Conservation (phyloP, 2,888 invertebrate genomes). For the Idaea aversata region DNA sequence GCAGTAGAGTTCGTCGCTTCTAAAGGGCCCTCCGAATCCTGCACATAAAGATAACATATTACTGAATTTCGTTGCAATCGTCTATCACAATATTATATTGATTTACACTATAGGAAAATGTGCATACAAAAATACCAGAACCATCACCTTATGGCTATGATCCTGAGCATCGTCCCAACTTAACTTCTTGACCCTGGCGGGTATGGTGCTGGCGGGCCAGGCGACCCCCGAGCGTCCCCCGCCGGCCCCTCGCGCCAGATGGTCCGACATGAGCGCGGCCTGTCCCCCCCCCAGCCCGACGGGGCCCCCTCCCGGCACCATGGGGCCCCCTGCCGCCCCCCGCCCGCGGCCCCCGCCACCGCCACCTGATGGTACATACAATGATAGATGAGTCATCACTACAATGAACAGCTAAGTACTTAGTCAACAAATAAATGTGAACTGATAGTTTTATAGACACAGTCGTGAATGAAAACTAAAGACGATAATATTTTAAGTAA, state of each 20-base stretch:
- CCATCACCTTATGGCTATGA: slow-evolving; percentile 1
- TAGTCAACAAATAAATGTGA: not conserved
- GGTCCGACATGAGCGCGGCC: slow-evolving; percentile 63
- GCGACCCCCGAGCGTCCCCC: slow-evolving; percentile 70
- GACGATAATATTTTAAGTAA: too few species aligned
- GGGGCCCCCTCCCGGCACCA: slow-evolving; percentile 25
- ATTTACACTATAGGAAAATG: not conserved
- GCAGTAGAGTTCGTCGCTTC: slow-evolving; percentile 64
- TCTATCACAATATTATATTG: not conserved
- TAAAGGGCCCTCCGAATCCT: slow-evolving; percentile 52
- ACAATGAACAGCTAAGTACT: not conserved
- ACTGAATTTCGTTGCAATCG: not conserved
- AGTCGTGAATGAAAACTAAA: too few species aligned
- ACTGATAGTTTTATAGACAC: not conserved
- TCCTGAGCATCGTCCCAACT: slow-evolving; percentile 71
- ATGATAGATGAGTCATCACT: not conserved
- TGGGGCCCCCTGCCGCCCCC: slow-evolving; percentile 46
- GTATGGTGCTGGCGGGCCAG: slow-evolving; percentile 85
- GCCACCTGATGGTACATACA: not conserved
- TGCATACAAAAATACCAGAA: not conserved
- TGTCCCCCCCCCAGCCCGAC: slow-evolving; percentile 36
- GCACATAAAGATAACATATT: slow-evolving; percentile 36
- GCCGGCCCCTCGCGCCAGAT: slow-evolving; percentile 49
- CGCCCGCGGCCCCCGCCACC: slow-evolving; percentile 25
- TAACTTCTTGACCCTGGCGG: slow-evolving; percentile 87